Base-by-base conservation (phyloP, 2,113 vertebrate genomes). In the Tor tambroides region DNA sequence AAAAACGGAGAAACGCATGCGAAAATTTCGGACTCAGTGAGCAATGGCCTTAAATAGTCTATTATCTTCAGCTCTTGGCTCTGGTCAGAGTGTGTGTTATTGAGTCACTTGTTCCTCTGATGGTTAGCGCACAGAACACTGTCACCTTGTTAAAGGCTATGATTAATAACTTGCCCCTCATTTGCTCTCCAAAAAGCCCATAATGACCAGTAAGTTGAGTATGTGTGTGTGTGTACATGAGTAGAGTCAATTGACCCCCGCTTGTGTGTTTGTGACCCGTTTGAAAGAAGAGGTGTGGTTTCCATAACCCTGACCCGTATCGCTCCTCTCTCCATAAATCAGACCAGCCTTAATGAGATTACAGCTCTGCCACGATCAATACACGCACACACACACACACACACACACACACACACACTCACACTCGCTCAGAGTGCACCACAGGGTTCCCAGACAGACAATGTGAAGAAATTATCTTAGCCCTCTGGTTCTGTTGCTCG, bases 271-370 rank as follows among this genome's bases (percentile, higher is more conserved):
- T 38, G 88, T 51, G 49, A 93, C 91, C 92, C 88, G 77, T 41
- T 41, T 28, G 54, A 80, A 75, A 49, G 32, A 85, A 80, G 87
- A 85, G 85, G 65, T 32, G 71, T 78, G 88, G 90, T 88, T 91
- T 93, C 89, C 88, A 80, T 92, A 93, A 93, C 93, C 91, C 92
- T 91, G 91, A 86, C 71, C 89, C 82, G 86, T 90, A 43, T 86
- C 88, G 87, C 86, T 87, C 91, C 91, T 89, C 51, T 92, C 92
- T 92, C 93, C 92, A 93, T 94, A 93, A 94, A 93, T 93, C 93
- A 92, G 91, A 91, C 89, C 88, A 46, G 90, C 87, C 90, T 93
- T 94, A 94, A 94, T 94, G 93, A 94, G 93, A 94, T 94, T 94
- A 94, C 91, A 93, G 91, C 87, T 85, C 87, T 87, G 89, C 80